Evolutionary conservation across 2,113 vertebrate genomes (phyloP).

Genomic region (Carassius carassius): DNA sequence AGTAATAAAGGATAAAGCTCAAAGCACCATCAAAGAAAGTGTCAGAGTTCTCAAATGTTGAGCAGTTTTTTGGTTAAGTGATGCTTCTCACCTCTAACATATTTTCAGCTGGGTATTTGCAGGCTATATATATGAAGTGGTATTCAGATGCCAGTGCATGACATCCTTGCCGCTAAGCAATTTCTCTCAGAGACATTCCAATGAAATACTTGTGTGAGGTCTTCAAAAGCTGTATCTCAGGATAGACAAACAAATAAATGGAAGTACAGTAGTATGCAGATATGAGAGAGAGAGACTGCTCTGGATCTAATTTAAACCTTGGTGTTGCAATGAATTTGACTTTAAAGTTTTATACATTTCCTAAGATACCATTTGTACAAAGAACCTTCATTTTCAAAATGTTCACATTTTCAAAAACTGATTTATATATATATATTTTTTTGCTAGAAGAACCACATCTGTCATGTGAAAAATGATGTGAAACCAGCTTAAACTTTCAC

Average conservation of each 20-base stretch:
- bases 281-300: background rate
- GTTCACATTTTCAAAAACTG: too few relatives aligned
- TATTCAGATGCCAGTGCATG: constrained; percentile 15
- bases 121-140: constrained; percentile 6
- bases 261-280: background rate
- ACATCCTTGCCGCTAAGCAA: constrained; percentile 24
- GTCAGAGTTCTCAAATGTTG: constrained; percentile 16
- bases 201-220: constrained; percentile 43
- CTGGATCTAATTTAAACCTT: background rate
- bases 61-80: constrained; percentile 4
- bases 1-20: constrained; percentile 17
- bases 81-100: background rate
- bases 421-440: background rate
- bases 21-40: background rate
- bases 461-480: background rate
- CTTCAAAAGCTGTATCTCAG: constrained; percentile 32
- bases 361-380: background rate
- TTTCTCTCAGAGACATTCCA: constrained; percentile 32
- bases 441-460: background rate
- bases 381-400: background rate
- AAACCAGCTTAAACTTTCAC: background rate
- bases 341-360: background rate
- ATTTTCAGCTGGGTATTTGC: background rate
- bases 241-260: constrained; percentile 11
- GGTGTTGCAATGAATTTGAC: background rate